phyloP scores from a whole-genome alignment of 64 coral and sea anemone species.

The Exaiptasia diaphana region DNA sequence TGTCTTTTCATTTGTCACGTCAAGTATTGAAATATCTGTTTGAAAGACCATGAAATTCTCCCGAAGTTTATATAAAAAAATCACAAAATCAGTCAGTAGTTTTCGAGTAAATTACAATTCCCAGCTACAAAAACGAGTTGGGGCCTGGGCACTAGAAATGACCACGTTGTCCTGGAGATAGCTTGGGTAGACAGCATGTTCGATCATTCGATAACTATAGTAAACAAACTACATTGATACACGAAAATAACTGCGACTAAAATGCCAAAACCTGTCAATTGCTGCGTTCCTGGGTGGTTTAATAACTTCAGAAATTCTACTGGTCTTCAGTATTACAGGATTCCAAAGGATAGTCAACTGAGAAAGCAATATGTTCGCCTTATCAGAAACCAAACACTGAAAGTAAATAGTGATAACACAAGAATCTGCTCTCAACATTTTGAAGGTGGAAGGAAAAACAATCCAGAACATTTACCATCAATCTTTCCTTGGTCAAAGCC shows the following conservation, averaged over 20 bases:
- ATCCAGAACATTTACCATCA: conserved; percentile 37
- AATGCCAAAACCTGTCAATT: neutral
- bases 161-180: neutral
- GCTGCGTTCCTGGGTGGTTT: neutral
- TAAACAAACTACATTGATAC: neutral
- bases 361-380: conserved; percentile 21
- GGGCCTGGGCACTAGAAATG: no score
- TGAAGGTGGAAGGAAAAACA: conserved; percentile 6
- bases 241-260: neutral
- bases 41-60: no score
- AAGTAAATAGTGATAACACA: conserved; percentile 26
- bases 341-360: conserved; percentile 10
- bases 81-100: no score
- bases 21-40: no score
- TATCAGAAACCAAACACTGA: conserved; percentile 3
- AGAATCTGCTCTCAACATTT: conserved; percentile 5
- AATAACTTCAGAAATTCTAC: conserved; percentile 32
- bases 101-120: no score
- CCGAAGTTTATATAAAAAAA: no score
- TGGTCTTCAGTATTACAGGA: conserved; percentile 35
- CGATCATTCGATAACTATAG: neutral
- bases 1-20: no score
- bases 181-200: neutral
- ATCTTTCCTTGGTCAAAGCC: conserved; percentile 47
- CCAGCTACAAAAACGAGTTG: neutral